Conservation (phyloP, 2,888 invertebrate genomes). For the Silvanus unidentatus region DNA sequence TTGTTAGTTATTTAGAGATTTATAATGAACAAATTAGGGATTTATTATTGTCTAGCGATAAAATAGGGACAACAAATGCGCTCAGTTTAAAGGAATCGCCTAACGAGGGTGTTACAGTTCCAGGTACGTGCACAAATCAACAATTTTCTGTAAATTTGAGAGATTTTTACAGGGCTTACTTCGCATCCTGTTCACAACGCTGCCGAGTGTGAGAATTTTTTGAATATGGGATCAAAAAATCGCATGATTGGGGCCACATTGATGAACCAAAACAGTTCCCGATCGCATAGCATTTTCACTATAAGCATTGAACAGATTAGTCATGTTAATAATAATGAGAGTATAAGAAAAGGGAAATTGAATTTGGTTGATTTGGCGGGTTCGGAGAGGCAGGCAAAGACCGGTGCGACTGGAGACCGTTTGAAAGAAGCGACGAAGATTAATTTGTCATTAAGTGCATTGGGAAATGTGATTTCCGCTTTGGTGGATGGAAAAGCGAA, state of each 20-base stretch:
- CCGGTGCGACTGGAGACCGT: slow-evolving; percentile 78
- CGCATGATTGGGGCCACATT: slow-evolving; percentile 78
- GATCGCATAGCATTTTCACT: slow-evolving; percentile 85
- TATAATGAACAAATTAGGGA: slow-evolving; percentile 72
- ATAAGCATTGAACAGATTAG: slow-evolving; percentile 77
- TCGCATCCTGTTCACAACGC: slow-evolving; percentile 74
- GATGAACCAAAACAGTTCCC: slow-evolving; percentile 82
- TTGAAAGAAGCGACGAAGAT: slow-evolving; percentile 87
- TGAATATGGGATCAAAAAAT: slow-evolving; percentile 72
- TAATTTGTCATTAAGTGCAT: slow-evolving; percentile 77
- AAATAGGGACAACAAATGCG: slow-evolving; percentile 27
- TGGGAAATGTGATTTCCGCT: slow-evolving; percentile 86
- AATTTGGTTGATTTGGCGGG: slow-evolving; percentile 88
- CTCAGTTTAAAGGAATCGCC: slow-evolving; percentile 50
- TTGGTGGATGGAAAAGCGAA: slow-evolving; percentile 76
- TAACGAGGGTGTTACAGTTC: slow-evolving; percentile 50
- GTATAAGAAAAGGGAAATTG: slow-evolving; percentile 58
- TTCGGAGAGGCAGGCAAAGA: slow-evolving; percentile 77
- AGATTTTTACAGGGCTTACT: no score
- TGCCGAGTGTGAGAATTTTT: slow-evolving; percentile 66
- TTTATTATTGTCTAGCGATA: slow-evolving; percentile 38
- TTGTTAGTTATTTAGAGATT: slow-evolving; percentile 77
- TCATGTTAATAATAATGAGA: slow-evolving; percentile 42
- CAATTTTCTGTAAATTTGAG: slow-evolving; percentile 49
- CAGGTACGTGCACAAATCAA: no score